Evolutionary conservation across 2,797 vertebrate genomes (phyloP), one percentile per base, ranked within the genome.

Genomic region (Typhlichthys eigenmanni): DNA sequence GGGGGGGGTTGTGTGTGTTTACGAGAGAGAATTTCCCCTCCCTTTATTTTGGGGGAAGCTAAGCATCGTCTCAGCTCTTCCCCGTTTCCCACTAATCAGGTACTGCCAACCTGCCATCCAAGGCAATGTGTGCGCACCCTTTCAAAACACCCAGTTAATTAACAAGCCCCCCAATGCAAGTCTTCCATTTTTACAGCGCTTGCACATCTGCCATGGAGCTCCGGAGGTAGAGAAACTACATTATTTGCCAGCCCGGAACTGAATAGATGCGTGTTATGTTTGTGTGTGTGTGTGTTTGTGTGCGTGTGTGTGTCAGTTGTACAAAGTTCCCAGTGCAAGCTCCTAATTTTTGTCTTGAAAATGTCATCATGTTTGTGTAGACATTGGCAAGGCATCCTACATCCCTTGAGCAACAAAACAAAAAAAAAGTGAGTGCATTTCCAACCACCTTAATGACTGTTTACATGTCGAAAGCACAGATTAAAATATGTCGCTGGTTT

Each of bases 61-160:
- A 81, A 87, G 81, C 81, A 67, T 82, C 66, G 76, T 85, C 81
- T 87, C 82, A 80, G 79, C 62, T 74, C 72, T 86, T 89, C 63
- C 56, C 82, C 80, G 69, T 89, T 87, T 81, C 87, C 78, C 64
- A 79, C 85, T 92, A 92, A 93, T 93, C 88, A 91, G 89, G 87
- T 87, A 78, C 90, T 91, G 89, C 91, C 91, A 91, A 91, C 88
- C 91, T 92, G 92, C 89, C 91, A 92, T 88, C 88, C 86, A 83
- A 89, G 83, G 68, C 75, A 75, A 29, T 29, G 81, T 80, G 90
- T 71, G 78, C 62, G 32, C 85, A 82, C 78, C 80, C 82, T 89
- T 91, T 90, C 87, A 88, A 89, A 89, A 87, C 84, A 79, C 74
- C 75, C 82, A 60, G 81, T 89, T 92, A 92, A 92, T 92, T 91